phyloP scores from a whole-genome alignment of 2,888 invertebrate genomes.

The Lasioglossum zephyrum region DNA sequence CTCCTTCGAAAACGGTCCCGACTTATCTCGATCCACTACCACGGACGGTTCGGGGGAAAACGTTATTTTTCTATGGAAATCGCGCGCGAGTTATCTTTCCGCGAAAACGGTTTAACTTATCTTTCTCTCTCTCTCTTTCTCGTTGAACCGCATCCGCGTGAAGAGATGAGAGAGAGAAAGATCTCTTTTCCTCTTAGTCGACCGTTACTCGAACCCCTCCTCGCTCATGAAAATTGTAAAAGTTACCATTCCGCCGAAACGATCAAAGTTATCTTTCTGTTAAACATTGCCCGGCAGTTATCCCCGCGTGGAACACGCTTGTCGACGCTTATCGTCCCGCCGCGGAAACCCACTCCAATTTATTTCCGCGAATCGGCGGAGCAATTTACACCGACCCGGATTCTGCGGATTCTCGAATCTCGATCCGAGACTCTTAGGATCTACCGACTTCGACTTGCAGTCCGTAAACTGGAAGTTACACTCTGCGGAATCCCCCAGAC shows the following conservation, averaged over 20 bases:
- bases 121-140: background rate
- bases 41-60: background rate
- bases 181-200: background rate
- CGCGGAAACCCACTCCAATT: background rate
- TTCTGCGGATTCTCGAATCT: background rate
- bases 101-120: background rate
- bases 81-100: conserved; percentile 10
- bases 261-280: conserved; percentile 11
- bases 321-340: conserved; percentile 11
- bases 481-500: background rate
- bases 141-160: background rate
- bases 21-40: background rate
- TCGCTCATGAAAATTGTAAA: conserved; percentile 18
- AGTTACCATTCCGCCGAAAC: conserved; percentile 13
- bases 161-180: background rate
- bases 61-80: conserved; percentile 22
- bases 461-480: background rate
- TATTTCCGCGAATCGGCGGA: conserved; percentile 1
- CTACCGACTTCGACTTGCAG: background rate
- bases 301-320: background rate
- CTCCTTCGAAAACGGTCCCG: background rate
- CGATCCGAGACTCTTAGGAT: background rate
- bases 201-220: background rate
- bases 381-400: background rate
- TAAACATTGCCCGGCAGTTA: conserved; percentile 1